phyloP scores from a whole-genome alignment of 2,113 vertebrate species.

The Sebastes fasciatus region DNA sequence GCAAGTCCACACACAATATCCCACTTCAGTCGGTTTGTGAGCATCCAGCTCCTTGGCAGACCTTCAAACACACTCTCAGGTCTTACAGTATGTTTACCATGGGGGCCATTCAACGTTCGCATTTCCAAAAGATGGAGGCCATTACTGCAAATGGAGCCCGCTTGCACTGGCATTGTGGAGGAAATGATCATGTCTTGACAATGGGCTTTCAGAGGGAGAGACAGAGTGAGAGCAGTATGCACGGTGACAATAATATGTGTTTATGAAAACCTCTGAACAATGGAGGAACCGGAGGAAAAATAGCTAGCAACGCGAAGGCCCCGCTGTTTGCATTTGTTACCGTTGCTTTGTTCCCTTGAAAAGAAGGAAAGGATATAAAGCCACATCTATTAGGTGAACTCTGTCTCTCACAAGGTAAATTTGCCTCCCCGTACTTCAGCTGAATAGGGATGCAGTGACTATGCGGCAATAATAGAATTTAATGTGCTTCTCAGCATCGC shows the following conservation, averaged over 20 bases:
- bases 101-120: conserved; percentile 59
- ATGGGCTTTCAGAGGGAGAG: conserved; percentile 65
- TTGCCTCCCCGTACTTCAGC: conserved; percentile 71
- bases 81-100: conserved; percentile 70
- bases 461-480: conserved; percentile 83
- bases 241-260: conserved; percentile 71
- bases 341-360: conserved; percentile 77
- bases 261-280: conserved; percentile 80
- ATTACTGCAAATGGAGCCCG: conserved; percentile 74
- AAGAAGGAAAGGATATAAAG: conserved; percentile 75
- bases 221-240: conserved; percentile 52
- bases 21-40: conserved; percentile 34
- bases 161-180: conserved; percentile 68
- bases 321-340: conserved; percentile 76
- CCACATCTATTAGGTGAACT: conserved; percentile 82
- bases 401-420: conserved; percentile 76
- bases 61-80: conserved; percentile 69
- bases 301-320: conserved; percentile 61
- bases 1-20: conserved; percentile 36
- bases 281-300: conserved; percentile 65
- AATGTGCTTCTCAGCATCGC: conserved; percentile 78
- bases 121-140: conserved; percentile 59
- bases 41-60: conserved; percentile 58
- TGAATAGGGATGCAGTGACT: conserved; percentile 77
- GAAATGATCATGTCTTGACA: conserved; percentile 78